These are phyloP conservation scores for Anthoscopus minutus DNA, from an alignment of 2,113 vertebrate species.

Conservation along the genomic window DNA sequence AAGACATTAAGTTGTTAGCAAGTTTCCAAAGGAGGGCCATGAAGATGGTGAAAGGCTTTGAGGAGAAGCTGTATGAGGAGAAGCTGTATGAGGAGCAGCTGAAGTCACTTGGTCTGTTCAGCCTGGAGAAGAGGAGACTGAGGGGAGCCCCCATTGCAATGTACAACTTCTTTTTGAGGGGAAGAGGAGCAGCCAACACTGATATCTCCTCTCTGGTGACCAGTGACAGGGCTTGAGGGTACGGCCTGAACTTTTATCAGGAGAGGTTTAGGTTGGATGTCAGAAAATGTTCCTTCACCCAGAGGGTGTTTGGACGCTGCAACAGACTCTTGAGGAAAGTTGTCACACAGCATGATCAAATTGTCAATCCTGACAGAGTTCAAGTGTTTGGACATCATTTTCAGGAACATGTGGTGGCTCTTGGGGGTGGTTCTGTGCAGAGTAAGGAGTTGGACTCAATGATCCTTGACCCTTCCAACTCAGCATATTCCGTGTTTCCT, in stretches of 20 bases:
- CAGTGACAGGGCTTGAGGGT: not conserved
- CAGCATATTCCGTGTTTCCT: not conserved
- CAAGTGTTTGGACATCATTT: not conserved
- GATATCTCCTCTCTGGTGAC: not conserved
- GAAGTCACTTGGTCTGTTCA: not conserved
- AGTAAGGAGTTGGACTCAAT: not conserved
- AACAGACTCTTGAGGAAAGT: not conserved
- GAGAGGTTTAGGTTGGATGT: not conserved
- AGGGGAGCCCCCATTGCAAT: too few species aligned
- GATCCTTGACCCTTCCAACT: not conserved
- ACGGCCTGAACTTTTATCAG: not conserved
- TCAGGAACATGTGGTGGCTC: not conserved
- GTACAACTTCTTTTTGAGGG: not conserved
- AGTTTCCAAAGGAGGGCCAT: not conserved
- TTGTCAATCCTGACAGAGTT: not conserved
- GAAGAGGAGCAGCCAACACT: too few species aligned
- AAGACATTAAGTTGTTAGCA: not conserved
- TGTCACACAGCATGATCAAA: not conserved
- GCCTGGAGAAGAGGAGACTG: not conserved
- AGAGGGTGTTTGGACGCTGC: not conserved
- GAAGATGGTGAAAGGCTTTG: not conserved
- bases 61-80: not conserved
- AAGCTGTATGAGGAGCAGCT: rapidly evolving
- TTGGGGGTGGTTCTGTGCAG: not conserved
- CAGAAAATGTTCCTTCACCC: not conserved